Evolutionary conservation across 2,113 vertebrate species (phyloP).

Genomic region (Spea bombifrons): DNA sequence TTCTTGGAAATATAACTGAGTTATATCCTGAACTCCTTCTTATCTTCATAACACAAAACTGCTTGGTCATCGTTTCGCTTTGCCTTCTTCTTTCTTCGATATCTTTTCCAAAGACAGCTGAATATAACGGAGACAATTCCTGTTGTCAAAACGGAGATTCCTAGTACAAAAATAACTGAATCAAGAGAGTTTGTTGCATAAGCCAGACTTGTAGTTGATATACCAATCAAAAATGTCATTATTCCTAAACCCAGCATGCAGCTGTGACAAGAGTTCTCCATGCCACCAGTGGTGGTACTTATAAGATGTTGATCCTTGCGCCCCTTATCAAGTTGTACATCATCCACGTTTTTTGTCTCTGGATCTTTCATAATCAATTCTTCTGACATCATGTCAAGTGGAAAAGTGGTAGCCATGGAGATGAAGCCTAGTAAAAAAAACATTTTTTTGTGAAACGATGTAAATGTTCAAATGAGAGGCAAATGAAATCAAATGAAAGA

Average conservation of each 20-base stretch:
- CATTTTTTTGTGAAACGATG: neutral
- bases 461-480: no score
- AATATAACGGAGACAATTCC: conserved; percentile 3
- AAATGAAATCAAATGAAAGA: no score
- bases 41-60: conserved; percentile 21
- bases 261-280: conserved; percentile 44
- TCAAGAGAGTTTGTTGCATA: neutral
- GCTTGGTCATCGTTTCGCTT: conserved; percentile 33
- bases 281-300: conserved; percentile 45
- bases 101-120: conserved; percentile 39
- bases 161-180: conserved; percentile 9
- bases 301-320: conserved; percentile 25
- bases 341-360: conserved; percentile 14
- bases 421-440: neutral
- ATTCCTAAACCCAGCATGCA: conserved; percentile 48
- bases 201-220: conserved; percentile 14
- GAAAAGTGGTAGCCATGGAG: conserved; percentile 11
- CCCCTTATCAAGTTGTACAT: conserved; percentile 26
- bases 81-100: conserved; percentile 19
- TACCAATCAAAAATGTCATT: conserved; percentile 37
- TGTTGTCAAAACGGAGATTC: conserved; percentile 4
- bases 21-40: conserved; percentile 24
- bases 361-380: conserved; percentile 19
- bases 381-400: neutral
- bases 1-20: neutral